Evolutionary conservation across 2,888 invertebrate species (phyloP), one percentile per base, ranked within the genome.

Genomic region (Lochmaea crataegi): DNA sequence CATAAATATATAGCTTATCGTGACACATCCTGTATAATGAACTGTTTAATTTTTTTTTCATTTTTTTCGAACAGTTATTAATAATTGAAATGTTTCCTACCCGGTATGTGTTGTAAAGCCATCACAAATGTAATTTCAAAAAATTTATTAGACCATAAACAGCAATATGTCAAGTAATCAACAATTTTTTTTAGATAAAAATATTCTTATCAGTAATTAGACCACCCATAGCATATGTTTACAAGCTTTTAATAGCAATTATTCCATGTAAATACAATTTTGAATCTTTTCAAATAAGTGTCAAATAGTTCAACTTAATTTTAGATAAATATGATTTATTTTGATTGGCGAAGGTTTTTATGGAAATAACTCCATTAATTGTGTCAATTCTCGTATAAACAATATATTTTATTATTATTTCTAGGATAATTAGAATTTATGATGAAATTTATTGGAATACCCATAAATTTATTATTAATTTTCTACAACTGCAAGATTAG

Each of bases 281-380:
- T 75, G 79, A 81, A 82, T 82, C 78, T 81, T 81, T 81, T 79
- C 79, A 77, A 82, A 81, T 82, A 79, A 79, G 79, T 82, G 82
- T 76, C 80, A 79, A 72, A 77, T 65, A 76, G 83, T 82, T 83
- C 83, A 82, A 82, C 77, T 82, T 80, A 82, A 83, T 82, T 83
- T 81, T 72, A 82, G 83, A 83, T 83, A 82, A 80, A 57, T 69
- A 38, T 78, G 78, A 81, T 81, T 81, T 81, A 81, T 80, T 73
- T 74, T 77, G 76, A 80, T 78, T 78, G 65, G 73, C 73, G 70
- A 71, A 73, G 70, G 77, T 78, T 77, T 76, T 77, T 77, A 76
- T 78, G 67, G 73, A 67, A 80, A 81, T 81, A 81, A 68, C 75
- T 73, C 75, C 76, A 79, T 81, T 80, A 81, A 80, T 81, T 81